Percentiles rank a stretch among this genome's conserved stretches.
Evolutionary conservation across 1,140 invertebrate genomes (phyloP).

Genomic region (Papilio aristodemus): DNA sequence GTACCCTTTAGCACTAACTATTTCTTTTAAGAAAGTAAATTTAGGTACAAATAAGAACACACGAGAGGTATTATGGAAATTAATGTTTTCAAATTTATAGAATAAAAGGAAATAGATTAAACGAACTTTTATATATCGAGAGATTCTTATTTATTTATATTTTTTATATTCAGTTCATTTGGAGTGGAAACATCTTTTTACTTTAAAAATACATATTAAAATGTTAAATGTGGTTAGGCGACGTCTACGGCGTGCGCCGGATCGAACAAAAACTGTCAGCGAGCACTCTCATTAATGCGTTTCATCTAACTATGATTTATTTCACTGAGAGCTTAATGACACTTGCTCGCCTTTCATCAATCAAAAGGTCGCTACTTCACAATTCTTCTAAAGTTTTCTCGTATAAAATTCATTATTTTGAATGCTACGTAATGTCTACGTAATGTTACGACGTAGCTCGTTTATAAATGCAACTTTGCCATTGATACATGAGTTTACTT

Average conservation of each 20-base stretch:
- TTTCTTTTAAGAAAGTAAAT: too few relatives aligned
- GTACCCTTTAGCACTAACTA: too few relatives aligned
- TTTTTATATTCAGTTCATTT: not conserved
- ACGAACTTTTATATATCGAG: too few relatives aligned
- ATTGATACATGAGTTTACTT: not conserved
- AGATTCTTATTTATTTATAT: too few relatives aligned
- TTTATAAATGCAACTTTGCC: not conserved
- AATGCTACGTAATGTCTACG: constrained; percentile 10
- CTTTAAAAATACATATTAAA: not conserved
- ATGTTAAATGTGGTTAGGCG: constrained; percentile 1
- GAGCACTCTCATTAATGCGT: constrained; percentile 8
- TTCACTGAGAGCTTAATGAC: constrained; percentile 26
- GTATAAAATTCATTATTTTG: constrained; percentile 22
- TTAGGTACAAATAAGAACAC: too few relatives aligned
- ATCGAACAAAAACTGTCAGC: constrained; percentile 26
- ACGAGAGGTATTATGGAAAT: too few relatives aligned
- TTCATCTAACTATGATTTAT: constrained; percentile 34
- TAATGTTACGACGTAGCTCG: not conserved
- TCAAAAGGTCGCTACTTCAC: constrained; percentile 25
- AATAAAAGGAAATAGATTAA: too few relatives aligned
- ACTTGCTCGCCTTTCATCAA: constrained; percentile 26
- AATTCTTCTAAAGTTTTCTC: constrained; percentile 13
- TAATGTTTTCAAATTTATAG: too few relatives aligned
- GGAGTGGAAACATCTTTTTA: not conserved
- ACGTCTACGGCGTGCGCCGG: not conserved